Evolutionary conservation across 2,888 invertebrate species (phyloP).

Genomic region (Apodemia mormo): DNA sequence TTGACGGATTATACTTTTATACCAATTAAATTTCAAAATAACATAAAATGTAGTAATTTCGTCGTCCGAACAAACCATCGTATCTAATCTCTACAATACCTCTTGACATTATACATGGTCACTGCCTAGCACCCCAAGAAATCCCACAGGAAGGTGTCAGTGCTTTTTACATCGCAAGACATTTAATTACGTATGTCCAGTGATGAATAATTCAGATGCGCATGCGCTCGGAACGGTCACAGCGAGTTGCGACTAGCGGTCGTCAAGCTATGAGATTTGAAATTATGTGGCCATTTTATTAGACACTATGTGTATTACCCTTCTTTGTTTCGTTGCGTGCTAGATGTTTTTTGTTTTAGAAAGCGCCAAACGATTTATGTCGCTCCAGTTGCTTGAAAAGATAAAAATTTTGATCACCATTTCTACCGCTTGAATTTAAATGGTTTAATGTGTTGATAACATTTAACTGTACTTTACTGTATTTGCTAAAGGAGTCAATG

Average conservation of each 20-base stretch:
- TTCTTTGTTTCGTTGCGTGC: slow-evolving; percentile 41
- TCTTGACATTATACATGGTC: slow-evolving; percentile 1
- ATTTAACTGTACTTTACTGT: slow-evolving; percentile 8
- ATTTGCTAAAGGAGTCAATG: slow-evolving; percentile 1
- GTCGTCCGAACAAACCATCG: too few species aligned
- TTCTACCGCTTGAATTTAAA: slow-evolving; percentile 11
- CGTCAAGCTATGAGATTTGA: slow-evolving; percentile 42
- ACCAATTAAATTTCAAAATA: too few species aligned
- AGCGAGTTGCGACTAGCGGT: slow-evolving; percentile 68
- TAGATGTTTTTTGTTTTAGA: slow-evolving; percentile 35
- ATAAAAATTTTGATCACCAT: slow-evolving; percentile 12
- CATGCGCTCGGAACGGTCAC: slow-evolving; percentile 72
- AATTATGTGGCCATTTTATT: slow-evolving; percentile 44
- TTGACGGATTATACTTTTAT: slow-evolving; percentile 47
- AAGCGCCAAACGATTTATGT: slow-evolving; percentile 27
- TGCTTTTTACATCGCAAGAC: slow-evolving; percentile 66
- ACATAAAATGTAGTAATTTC: too few species aligned
- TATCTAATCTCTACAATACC: neutral
- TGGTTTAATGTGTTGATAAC: neutral
- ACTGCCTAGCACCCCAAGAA: slow-evolving; percentile 5
- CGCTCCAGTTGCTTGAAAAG: slow-evolving; percentile 22
- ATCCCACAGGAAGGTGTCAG: slow-evolving; percentile 66
- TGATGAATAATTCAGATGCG: slow-evolving; percentile 74
- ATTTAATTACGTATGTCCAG: slow-evolving; percentile 68
- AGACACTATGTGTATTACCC: slow-evolving; percentile 38